Conservation (phyloP, 2,797 vertebrate species). For the Heteromormyrus szaboi region DNA sequence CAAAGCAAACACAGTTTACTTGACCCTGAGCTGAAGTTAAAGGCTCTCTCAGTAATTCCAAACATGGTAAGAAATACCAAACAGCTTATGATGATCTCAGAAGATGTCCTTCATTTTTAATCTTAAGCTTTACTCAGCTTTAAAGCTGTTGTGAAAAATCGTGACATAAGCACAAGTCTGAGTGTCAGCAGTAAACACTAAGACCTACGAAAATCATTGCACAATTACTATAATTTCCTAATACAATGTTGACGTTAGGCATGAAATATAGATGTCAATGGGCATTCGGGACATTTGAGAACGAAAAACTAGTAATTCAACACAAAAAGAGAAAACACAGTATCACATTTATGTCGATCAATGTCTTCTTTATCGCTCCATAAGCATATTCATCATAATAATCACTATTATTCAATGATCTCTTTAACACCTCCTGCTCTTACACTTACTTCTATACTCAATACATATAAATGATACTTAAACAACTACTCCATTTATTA, state of each 20-base stretch:
- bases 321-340: neutral
- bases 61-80: neutral
- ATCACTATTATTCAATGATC: neutral
- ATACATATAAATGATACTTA: neutral
- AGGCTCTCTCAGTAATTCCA: neutral
- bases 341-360: neutral
- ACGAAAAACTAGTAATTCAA: neutral
- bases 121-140: neutral
- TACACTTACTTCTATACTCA: neutral
- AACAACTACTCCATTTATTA: neutral
- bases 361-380: neutral
- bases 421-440: neutral
- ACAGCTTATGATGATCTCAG: neutral
- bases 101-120: slow-evolving; percentile 3
- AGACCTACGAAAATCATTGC: neutral
- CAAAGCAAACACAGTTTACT: neutral
- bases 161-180: neutral
- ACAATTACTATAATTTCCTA: neutral
- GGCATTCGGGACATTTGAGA: neutral
- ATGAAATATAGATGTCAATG: neutral
- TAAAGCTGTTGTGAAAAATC: neutral
- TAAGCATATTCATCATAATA: neutral
- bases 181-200: neutral
- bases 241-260: neutral
- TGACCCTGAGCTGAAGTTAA: neutral